A percentile compares a stretch with the other conserved stretches of the same genome.
Conservation (phyloP, 2,888 invertebrate species). For the Drosophila ustulata region DNA sequence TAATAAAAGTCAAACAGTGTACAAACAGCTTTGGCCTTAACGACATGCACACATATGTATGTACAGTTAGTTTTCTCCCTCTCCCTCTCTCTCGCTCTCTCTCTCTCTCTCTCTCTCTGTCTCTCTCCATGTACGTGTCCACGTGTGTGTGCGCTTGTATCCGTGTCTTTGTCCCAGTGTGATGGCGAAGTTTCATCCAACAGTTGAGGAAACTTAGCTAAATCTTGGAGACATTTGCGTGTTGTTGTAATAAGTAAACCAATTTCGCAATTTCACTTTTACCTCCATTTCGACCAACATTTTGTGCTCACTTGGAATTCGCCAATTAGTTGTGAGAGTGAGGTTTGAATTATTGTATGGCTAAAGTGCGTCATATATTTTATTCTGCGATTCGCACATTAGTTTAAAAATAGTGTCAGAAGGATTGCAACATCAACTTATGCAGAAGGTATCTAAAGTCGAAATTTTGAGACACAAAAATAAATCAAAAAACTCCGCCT, state of each 20-base stretch:
- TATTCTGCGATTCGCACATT: not conserved
- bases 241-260: slow-evolving; percentile 61
- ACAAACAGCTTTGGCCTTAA: slow-evolving; percentile 69
- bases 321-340: not conserved
- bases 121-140: not conserved
- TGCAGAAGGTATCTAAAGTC: no score
- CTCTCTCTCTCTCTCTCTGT: not conserved
- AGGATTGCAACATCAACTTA: no score
- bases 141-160: not conserved
- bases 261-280: slow-evolving; percentile 25
- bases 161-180: slow-evolving; percentile 10
- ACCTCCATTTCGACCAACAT: slow-evolving; percentile 8
- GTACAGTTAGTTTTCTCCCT: not conserved
- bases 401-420: not conserved
- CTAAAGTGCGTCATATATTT: not conserved
- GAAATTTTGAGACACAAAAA: no score
- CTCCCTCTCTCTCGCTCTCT: no score
- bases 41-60: slow-evolving; percentile 39
- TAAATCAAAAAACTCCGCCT: no score
- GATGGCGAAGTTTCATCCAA: slow-evolving; percentile 48
- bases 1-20: slow-evolving; percentile 76
- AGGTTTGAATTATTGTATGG: not conserved
- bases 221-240: slow-evolving; percentile 39
- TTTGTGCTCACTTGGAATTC: slow-evolving; percentile 1
- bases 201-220: slow-evolving; percentile 41